These are phyloP conservation scores for Cotesia vestalis DNA, from an alignment of 1,140 invertebrate species.

Conservation along the genomic window DNA sequence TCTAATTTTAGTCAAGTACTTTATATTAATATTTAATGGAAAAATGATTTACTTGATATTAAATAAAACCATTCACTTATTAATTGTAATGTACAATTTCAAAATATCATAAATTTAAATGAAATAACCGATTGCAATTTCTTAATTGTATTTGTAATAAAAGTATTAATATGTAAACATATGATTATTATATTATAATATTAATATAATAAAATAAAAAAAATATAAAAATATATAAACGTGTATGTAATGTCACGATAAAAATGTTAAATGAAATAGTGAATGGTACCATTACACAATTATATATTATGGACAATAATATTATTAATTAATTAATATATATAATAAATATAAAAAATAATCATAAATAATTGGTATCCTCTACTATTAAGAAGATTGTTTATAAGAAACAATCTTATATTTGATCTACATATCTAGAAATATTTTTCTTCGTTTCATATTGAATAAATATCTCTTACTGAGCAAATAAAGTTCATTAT, in stretches of 20 bases:
- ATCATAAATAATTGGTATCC: too few species aligned
- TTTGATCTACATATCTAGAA: not conserved
- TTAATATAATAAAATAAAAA: constrained; percentile 9
- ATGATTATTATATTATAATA: constrained; percentile 31
- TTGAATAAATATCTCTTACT: constrained; percentile 10
- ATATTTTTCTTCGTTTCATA: constrained; percentile 7
- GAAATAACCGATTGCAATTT: constrained; percentile 22
- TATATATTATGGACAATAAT: constrained; percentile 36
- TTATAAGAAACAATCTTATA: not conserved
- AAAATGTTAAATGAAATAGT: constrained; percentile 22
- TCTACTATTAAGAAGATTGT: too few species aligned
- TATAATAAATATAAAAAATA: constrained; percentile 20
- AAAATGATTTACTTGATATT: not conserved
- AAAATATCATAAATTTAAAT: not conserved
- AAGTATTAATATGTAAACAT: constrained; percentile 8
- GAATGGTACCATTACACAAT: constrained; percentile 15
- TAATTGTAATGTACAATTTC: constrained; percentile 1
- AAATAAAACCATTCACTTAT: constrained; percentile 25
- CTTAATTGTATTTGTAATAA: constrained; percentile 30
- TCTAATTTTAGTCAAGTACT: not conserved
- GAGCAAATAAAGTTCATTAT: constrained; percentile 9
- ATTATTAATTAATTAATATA: constrained; percentile 32
- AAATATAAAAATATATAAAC: constrained; percentile 1
- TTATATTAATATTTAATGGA: not conserved
- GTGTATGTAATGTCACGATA: constrained; percentile 32